These are phyloP conservation scores for Rotaria macrura DNA, from an alignment of 2,888 invertebrate genomes.

Conservation along the genomic window DNA sequence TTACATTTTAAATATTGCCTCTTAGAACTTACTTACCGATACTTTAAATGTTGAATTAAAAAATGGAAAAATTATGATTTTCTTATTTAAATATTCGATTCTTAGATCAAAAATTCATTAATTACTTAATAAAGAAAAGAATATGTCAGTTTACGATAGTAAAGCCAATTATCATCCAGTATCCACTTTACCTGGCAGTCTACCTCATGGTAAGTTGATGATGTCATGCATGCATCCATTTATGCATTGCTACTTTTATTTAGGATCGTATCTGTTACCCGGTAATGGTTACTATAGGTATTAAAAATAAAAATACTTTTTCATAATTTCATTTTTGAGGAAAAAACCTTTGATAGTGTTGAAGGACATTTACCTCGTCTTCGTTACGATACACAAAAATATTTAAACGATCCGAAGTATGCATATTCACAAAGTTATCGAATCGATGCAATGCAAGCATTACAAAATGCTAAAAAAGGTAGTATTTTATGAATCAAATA, in stretches of 20 bases:
- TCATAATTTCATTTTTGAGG: too few species aligned
- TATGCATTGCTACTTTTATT: background rate
- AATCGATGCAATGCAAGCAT: background rate
- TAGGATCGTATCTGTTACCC: background rate
- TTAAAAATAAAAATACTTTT: background rate
- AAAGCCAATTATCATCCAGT: background rate
- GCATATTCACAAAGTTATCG: background rate
- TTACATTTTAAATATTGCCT: too few species aligned
- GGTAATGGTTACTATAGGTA: background rate
- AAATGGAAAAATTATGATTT: too few species aligned
- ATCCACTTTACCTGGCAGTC: background rate
- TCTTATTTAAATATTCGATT: too few species aligned
- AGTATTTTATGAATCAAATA: too few species aligned
- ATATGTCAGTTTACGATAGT: background rate
- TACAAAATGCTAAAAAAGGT: background rate
- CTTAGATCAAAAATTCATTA: too few species aligned
- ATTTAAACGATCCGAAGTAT: background rate
- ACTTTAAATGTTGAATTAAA: too few species aligned
- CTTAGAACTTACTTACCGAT: too few species aligned
- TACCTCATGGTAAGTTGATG: too few species aligned
- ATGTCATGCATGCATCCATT: background rate
- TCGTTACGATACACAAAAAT: background rate
- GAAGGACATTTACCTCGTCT: background rate
- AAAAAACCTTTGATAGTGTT: background rate
- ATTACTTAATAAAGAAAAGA: too few species aligned